Conservation (phyloP, 2,113 vertebrate species). For the Pogonocichla stellata region DNA sequence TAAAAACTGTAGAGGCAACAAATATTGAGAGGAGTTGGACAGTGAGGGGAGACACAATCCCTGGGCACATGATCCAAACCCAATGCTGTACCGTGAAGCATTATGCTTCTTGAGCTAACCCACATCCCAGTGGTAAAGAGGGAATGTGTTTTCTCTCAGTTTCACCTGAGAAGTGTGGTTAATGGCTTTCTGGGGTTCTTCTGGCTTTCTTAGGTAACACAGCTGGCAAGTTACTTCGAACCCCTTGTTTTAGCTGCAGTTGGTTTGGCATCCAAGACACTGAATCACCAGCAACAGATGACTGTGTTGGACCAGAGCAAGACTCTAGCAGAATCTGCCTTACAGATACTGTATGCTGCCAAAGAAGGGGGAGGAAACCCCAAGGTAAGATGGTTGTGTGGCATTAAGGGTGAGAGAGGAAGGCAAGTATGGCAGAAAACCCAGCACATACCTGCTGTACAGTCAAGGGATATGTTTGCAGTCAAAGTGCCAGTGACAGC, state of each 20-base stretch:
- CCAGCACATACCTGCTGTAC: fast-evolving
- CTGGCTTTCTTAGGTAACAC: constrained; percentile 83
- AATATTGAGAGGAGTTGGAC: neutral
- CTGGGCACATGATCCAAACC: neutral
- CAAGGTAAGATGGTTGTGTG: constrained; percentile 77
- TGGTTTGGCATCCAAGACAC: constrained; percentile 90
- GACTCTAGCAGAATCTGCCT: constrained; percentile 92
- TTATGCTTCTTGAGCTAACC: neutral
- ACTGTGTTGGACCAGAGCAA: constrained; percentile 96
- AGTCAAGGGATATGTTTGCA: neutral
- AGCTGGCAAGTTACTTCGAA: constrained; percentile 95
- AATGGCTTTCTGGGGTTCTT: neutral
- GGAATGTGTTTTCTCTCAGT: neutral
- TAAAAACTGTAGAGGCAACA: neutral
- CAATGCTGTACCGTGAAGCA: fast-evolving
- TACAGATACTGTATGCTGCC: constrained; percentile 97
- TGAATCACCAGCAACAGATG: constrained; percentile 97
- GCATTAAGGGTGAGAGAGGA: neutral
- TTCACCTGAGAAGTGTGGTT: neutral
- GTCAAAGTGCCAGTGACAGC: neutral
- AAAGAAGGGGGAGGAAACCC: constrained; percentile 98
- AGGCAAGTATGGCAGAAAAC: neutral
- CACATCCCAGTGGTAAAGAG: fast-evolving
- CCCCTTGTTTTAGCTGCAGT: constrained; percentile 91
- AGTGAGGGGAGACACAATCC: neutral